These are phyloP conservation scores for Pseudomugil tenellus DNA, from an alignment of 2,797 vertebrate genomes.

Conservation along the genomic window DNA sequence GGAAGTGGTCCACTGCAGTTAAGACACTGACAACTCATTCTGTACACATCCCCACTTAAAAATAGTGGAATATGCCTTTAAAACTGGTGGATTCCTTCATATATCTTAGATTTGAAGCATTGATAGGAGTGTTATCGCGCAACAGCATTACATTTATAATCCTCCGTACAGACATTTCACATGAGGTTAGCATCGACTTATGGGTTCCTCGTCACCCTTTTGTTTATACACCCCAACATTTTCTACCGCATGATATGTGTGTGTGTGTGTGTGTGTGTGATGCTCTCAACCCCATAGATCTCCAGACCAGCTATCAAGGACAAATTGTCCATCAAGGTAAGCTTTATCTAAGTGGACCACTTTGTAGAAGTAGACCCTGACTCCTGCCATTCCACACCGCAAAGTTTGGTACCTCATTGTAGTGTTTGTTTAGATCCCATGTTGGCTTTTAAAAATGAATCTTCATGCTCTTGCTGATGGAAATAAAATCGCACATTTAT, in stretches of 20 bases:
- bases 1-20: no score
- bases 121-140: not conserved
- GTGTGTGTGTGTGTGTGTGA: constrained; percentile 80
- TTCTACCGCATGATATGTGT: constrained; percentile 78
- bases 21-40: not conserved
- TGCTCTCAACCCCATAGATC: constrained; percentile 85
- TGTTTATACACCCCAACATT: constrained; percentile 50
- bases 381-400: constrained; percentile 46
- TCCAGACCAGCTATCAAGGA: constrained; percentile 83
- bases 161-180: constrained; percentile 16
- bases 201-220: constrained; percentile 44
- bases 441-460: constrained; percentile 46
- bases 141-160: constrained; percentile 16
- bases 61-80: not conserved
- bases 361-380: constrained; percentile 63
- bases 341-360: constrained; percentile 59
- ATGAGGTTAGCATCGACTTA: not conserved
- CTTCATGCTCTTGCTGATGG: constrained; percentile 33
- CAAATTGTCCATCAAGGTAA: constrained; percentile 86
- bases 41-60: not conserved
- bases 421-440: constrained; percentile 55
- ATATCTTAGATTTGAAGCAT: not conserved
- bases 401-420: constrained; percentile 52
- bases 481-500: constrained; percentile 3
- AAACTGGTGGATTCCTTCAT: not conserved